Evolutionary conservation across 2,797 vertebrate genomes (phyloP), one percentile per base, ranked within the genome.

Genomic region (Phataginus tetradactyla): DNA sequence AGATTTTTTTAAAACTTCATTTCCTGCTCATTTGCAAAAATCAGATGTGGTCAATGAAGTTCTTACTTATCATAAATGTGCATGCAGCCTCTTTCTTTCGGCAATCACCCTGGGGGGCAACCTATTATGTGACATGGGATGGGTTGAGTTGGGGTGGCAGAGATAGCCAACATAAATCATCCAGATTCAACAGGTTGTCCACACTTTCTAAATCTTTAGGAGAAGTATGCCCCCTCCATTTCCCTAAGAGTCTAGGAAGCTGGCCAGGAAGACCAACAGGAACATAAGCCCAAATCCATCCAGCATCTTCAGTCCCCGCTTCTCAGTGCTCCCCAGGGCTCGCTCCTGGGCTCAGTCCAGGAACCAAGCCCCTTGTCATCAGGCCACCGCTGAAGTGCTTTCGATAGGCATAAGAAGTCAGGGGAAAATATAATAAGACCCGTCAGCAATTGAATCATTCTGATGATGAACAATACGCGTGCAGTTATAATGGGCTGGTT

Each of bases 11-110:
- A 23, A 53, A 95, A 92, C 57, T 71, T 80, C 63, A 96, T 97
- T 97, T 89, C 92, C 68, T 93, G 53, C 72, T 97, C 94, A 95
- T 96, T 96, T 96, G 94, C 96, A 92, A 94, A 97, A 90, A 53
- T 95, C 97, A 95, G 81, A 83, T 86, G 68, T 63, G 79, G 75
- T 85, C 94, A 51, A 63, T 32, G 80, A 94, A 77, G 86, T n/a
- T 95, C 79, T 84, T 64, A 32, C 86, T 95, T 69, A 79, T 34
- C 71, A 53, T 49, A 86, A 78, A 32, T 27, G 0, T 32, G 25
- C 0, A 1, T 15, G 14, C 4, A 12, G 17, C 25, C 53, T 91
- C 91, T 91, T 34, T 91, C 59, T 39, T 27, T 4, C 1, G 0
- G 34, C 5, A 3, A 5, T 66, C 32, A 10, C 45, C 49, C 77